Evolutionary conservation across 2,797 vertebrate genomes (phyloP).

Genomic region (Amazonetta brasiliensis): DNA sequence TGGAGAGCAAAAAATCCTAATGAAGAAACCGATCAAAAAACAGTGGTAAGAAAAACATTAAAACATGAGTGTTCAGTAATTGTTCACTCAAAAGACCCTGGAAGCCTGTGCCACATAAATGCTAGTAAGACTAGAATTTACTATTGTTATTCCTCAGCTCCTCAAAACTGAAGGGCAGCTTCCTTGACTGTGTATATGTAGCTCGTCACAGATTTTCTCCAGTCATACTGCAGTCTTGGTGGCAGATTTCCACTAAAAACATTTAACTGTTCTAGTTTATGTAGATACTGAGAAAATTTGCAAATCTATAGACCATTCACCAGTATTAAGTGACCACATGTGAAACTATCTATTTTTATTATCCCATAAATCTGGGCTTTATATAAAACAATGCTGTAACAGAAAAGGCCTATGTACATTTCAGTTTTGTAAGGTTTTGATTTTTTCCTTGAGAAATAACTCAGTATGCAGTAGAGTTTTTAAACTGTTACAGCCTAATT

Average conservation of each 20-base stretch:
- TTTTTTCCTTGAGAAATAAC: not conserved
- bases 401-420: not conserved
- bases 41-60: conserved; percentile 81
- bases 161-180: not conserved
- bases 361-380: not conserved
- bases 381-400: not conserved
- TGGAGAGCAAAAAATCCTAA: conserved; percentile 91
- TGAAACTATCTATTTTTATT: not conserved
- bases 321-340: not conserved
- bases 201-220: not conserved
- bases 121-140: not conserved
- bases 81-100: not conserved
- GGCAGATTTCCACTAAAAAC: not conserved
- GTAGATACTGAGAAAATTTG: not conserved
- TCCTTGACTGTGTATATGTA: not conserved
- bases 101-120: not conserved
- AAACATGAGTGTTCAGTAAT: not conserved
- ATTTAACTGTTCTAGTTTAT: not conserved
- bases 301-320: not conserved
- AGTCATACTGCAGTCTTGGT: not conserved
- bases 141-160: not conserved
- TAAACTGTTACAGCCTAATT: not conserved
- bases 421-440: conserved; percentile 2
- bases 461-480: not conserved
- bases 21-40: conserved; percentile 88